These are phyloP conservation scores for Synanthedon vespiformis DNA, from an alignment of 2,888 invertebrate genomes.

Conservation along the genomic window DNA sequence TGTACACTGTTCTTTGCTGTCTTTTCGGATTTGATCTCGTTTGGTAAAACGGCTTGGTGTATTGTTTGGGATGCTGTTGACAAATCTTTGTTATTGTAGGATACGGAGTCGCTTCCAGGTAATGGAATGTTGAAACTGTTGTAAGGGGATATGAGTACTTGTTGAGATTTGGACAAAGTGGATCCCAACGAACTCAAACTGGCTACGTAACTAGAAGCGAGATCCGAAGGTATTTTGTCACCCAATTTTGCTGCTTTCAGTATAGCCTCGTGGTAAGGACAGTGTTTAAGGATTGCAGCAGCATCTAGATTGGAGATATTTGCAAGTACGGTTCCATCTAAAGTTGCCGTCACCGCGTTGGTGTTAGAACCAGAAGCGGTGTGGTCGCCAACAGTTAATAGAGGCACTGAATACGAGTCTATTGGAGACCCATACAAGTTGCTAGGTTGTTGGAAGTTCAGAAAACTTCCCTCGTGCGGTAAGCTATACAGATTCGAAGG, in stretches of 20 bases:
- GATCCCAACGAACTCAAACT: slow-evolving; percentile 65
- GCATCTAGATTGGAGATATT: slow-evolving; percentile 52
- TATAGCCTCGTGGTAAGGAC: slow-evolving; percentile 66
- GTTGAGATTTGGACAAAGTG: slow-evolving; percentile 56
- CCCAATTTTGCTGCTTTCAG: slow-evolving; percentile 51
- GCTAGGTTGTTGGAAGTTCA: slow-evolving; percentile 59
- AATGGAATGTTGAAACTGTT: slow-evolving; percentile 31
- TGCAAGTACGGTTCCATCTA: slow-evolving; percentile 49
- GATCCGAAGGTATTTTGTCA: slow-evolving; percentile 53
- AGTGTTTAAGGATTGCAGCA: slow-evolving; percentile 61
- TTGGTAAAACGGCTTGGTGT: slow-evolving; percentile 36
- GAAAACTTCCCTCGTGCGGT: slow-evolving; percentile 54
- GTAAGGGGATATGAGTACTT: slow-evolving; percentile 27
- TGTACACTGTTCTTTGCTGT: slow-evolving; percentile 20
- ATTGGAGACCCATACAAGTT: slow-evolving; percentile 53
- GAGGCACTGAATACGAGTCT: slow-evolving; percentile 64
- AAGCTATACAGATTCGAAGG: slow-evolving; percentile 65
- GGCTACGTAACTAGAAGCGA: slow-evolving; percentile 65
- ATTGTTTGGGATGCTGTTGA: slow-evolving; percentile 40
- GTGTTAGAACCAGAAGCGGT: slow-evolving; percentile 55
- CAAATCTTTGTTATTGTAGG: slow-evolving; percentile 37
- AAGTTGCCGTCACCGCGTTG: slow-evolving; percentile 42
- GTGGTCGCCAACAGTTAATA: slow-evolving; percentile 61
- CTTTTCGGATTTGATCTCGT: slow-evolving; percentile 32
- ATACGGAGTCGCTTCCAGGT: slow-evolving; percentile 32